Percentiles rank a stretch among this genome's conserved stretches.
Conservation (phyloP, 2,888 invertebrate species). For the Autographa pulchrina region DNA sequence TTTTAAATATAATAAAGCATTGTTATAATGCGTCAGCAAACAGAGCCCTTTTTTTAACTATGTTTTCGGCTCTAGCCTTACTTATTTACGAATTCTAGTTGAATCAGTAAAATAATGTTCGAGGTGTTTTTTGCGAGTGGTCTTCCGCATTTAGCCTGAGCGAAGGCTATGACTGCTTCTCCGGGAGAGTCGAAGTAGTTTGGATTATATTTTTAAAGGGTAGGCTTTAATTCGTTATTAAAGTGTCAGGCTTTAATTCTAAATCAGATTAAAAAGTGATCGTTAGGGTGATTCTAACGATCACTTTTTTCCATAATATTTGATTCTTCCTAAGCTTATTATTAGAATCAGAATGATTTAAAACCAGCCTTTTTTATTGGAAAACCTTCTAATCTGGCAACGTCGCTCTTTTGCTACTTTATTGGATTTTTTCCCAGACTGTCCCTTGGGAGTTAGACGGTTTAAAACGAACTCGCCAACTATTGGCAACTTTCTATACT, state of each 20-base stretch:
- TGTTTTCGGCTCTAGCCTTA: too few species aligned
- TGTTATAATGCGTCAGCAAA: too few species aligned
- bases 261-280: not conserved
- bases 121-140: too few species aligned
- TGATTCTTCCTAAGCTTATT: not conserved
- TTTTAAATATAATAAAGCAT: not conserved
- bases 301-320: not conserved
- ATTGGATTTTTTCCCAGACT: slow-evolving; percentile 42
- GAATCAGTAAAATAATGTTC: too few species aligned
- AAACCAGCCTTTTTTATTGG: slow-evolving; percentile 19
- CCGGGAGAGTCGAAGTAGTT: too few species aligned
- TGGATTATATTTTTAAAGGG: too few species aligned
- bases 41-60: too few species aligned
- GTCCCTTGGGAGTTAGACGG: slow-evolving; percentile 29
- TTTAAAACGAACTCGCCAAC: slow-evolving; percentile 39
- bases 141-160: too few species aligned
- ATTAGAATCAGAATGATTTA: slow-evolving; percentile 15
- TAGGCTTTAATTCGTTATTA: too few species aligned
- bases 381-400: slow-evolving; percentile 44
- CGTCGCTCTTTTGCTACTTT: slow-evolving; percentile 34
- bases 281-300: too few species aligned
- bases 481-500: slow-evolving; percentile 21
- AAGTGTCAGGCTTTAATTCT: not conserved
- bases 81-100: too few species aligned
- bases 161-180: too few species aligned